Conservation (phyloP, 2,888 invertebrate genomes). For the Magallana nippona region DNA sequence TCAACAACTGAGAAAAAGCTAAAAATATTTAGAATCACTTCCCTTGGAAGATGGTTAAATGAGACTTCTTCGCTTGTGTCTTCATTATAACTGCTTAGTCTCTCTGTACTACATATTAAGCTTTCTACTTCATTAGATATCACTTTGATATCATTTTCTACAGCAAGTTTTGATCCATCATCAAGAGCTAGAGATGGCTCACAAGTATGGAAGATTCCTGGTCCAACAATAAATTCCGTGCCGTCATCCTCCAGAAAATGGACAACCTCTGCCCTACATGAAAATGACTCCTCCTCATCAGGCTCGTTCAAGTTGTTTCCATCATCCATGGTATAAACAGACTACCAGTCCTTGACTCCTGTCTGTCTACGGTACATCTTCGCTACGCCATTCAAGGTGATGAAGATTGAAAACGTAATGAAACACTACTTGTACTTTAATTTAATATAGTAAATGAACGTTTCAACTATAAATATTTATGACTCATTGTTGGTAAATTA, state of each 20-base stretch:
- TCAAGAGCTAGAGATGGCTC: neutral
- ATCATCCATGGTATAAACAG: neutral
- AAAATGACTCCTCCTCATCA: slow-evolving; percentile 4
- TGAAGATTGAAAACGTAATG: too few species aligned
- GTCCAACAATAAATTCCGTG: neutral
- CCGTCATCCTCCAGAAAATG: slow-evolving; percentile 26
- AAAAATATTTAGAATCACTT: slow-evolving; percentile 65
- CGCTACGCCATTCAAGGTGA: too few species aligned
- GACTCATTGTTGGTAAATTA: too few species aligned
- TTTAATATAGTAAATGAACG: neutral
- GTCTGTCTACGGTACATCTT: too few species aligned
- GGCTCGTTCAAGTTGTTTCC: too few species aligned
- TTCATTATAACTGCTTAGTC: neutral
- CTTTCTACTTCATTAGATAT: slow-evolving; percentile 27
- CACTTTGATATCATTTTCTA: slow-evolving; percentile 32
- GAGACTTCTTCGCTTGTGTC: neutral
- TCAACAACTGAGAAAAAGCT: slow-evolving; percentile 60
- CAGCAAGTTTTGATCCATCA: neutral
- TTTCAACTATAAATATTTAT: too few species aligned
- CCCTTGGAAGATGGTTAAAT: slow-evolving; percentile 58
- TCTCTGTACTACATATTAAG: neutral
- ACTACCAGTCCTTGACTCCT: too few species aligned
- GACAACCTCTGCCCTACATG: neutral
- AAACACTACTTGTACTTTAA: neutral
- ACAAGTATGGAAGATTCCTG: neutral